These are phyloP conservation scores for Peromyscus nudipes DNA, from an alignment of 2,797 vertebrate genomes.

Conservation along the genomic window DNA sequence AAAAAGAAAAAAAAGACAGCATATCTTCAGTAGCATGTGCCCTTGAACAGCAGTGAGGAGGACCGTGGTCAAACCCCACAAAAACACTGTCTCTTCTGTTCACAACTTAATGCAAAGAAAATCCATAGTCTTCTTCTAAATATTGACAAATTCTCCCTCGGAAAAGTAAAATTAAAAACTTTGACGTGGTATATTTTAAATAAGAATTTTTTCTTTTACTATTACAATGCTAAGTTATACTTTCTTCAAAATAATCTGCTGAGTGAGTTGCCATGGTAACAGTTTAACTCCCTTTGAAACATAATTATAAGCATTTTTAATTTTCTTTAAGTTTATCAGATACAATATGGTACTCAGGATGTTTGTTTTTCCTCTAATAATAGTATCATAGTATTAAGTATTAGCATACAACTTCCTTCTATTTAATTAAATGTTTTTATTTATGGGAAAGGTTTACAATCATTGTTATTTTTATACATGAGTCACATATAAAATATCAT, in stretches of 20 bases:
- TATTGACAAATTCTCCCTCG: conserved; percentile 11
- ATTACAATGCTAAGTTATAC: conserved; percentile 35
- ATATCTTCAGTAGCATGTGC: neutral
- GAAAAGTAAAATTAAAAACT: conserved; percentile 33
- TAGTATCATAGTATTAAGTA: neutral
- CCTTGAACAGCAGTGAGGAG: neutral
- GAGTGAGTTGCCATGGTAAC: conserved; percentile 83
- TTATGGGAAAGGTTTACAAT: conserved; percentile 47
- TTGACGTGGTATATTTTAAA: conserved; percentile 34
- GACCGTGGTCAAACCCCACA: neutral
- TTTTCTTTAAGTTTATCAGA: conserved; percentile 53
- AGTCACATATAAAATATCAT: conserved; percentile 64
- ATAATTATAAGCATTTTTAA: conserved; percentile 64
- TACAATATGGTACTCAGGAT: conserved; percentile 35
- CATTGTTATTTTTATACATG: conserved; percentile 36
- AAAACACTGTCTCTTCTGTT: neutral
- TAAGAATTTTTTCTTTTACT: conserved; percentile 24
- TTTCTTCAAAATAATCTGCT: conserved; percentile 26
- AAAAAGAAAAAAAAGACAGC: neutral
- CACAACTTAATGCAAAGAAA: conserved; percentile 58
- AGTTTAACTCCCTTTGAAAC: conserved; percentile 64
- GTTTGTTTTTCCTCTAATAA: conserved; percentile 29
- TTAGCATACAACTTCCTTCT: conserved; percentile 54
- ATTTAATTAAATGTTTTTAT: conserved; percentile 46
- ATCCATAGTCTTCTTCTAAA: neutral